A percentile compares a stretch with the other conserved stretches of the same genome.
Conservation (phyloP, 2,797 vertebrate genomes). For the Bovichtus variegatus region DNA sequence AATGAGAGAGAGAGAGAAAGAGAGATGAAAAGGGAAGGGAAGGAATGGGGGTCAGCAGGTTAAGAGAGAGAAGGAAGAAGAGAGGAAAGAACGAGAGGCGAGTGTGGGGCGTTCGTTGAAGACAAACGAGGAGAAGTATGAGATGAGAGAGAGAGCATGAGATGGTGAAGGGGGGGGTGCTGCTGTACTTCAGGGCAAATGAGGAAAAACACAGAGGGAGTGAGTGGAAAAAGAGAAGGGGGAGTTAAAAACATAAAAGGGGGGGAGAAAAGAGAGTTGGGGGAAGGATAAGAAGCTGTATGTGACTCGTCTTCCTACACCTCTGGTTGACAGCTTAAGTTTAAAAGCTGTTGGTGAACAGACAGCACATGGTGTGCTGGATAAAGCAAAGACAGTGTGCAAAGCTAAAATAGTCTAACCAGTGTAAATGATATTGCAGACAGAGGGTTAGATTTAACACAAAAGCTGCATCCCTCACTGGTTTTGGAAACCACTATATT, state of each 20-base stretch:
- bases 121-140: slow-evolving; percentile 29
- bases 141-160: background rate
- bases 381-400: slow-evolving; percentile 10
- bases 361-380: slow-evolving; percentile 18
- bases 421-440: slow-evolving; percentile 12
- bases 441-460: background rate
- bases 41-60: slow-evolving; percentile 40
- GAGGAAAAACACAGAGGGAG: slow-evolving; percentile 35
- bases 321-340: slow-evolving; percentile 29
- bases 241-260: slow-evolving; percentile 22
- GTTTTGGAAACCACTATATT: background rate
- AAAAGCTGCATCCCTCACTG: slow-evolving; percentile 6
- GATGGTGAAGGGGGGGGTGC: slow-evolving; percentile 13
- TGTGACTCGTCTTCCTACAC: slow-evolving; percentile 41
- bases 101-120: background rate
- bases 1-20: slow-evolving; percentile 13
- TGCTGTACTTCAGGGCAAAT: slow-evolving; percentile 43
- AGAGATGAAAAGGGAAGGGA: slow-evolving; percentile 22
- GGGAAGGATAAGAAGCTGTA: slow-evolving; percentile 26
- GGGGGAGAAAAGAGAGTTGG: slow-evolving; percentile 4
- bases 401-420: background rate
- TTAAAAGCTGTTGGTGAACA: slow-evolving; percentile 26
- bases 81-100: slow-evolving; percentile 9
- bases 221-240: slow-evolving; percentile 49
- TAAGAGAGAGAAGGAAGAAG: slow-evolving; percentile 17